Base-by-base conservation (phyloP, 2,888 invertebrate genomes). In the Synanthedon formicaeformis region DNA sequence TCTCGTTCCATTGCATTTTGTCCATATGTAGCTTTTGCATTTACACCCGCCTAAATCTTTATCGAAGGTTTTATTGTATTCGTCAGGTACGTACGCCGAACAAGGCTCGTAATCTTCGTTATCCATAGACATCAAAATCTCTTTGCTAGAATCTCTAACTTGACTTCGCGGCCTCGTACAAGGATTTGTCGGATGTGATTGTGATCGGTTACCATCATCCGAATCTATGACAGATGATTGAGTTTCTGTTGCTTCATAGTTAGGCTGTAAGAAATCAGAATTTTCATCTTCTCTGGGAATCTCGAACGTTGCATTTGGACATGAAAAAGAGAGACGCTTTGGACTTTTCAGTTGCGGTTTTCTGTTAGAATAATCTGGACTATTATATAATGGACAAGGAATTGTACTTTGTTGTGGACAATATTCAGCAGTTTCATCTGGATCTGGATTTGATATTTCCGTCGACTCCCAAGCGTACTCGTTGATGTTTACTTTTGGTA, bases 391-490 rank as follows among this genome's bases (percentile, higher is more conserved):
- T 8, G 45, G 45, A 45, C n/a, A 45, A 2, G 45, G n/a, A 14
- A 13, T 13, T 11, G 14, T 11, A 45, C 12, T 45, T 45, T 45
- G 50, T 34, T 14, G 45, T 18, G 13, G 53, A 51, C 14, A 40
- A 16, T 8, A 16, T 41, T 51, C 8, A 49, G 41, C 14, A 16
- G 13, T 10, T 50, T 48, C 34, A 51, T 53, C 48, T 55, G 57
- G 6, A 50, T 34, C 3, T 8, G 14, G 4, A 8, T 16, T 49
- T 12, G 16, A 13, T 8, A 56, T 53, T 3, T 51, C 57, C 11
- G 55, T 41, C 1, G 69, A 61, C 51, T 74, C 67, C 78, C 77
- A 78, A 40, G 66, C 60, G 53, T 69, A 73, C 54, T 81, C 73
- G 53, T 73, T 75, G 2, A 77, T 59, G 2, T 70, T 56, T 0